Conservation (phyloP, 2,797 vertebrate genomes). For the Dipus sagitta region DNA sequence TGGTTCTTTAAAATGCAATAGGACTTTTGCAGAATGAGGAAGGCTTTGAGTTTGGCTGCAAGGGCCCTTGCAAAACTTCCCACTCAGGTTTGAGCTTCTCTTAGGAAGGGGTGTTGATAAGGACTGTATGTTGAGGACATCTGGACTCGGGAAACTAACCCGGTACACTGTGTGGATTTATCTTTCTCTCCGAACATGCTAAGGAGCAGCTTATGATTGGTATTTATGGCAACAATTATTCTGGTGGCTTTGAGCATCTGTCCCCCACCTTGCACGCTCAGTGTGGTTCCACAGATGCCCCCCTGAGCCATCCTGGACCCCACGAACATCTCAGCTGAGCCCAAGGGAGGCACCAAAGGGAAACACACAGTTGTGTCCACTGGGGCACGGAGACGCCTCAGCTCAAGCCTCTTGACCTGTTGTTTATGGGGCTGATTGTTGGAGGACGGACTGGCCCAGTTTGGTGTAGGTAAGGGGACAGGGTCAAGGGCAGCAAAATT, state of each 20-base stretch:
- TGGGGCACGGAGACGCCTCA: neutral
- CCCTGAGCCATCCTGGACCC: neutral
- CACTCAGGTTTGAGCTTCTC: neutral
- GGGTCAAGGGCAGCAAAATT: neutral
- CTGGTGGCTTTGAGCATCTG: neutral
- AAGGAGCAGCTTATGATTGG: neutral
- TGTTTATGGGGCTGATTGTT: neutral
- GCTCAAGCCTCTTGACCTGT: neutral
- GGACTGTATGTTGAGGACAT: neutral
- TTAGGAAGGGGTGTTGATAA: neutral
- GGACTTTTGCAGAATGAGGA: neutral
- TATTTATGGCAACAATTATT: neutral
- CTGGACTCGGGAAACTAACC: neutral
- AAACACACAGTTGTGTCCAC: neutral
- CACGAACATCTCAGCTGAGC: neutral
- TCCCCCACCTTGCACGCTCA: fast-evolving
- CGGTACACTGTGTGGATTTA: neutral
- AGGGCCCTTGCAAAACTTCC: slow-evolving; percentile 45
- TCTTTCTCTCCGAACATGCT: neutral
- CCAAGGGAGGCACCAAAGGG: neutral
- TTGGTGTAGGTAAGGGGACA: neutral
- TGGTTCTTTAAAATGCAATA: neutral
- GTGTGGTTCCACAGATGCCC: neutral
- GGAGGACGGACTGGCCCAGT: neutral
- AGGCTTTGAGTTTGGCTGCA: neutral